phyloP scores from a whole-genome alignment of 2,888 invertebrate genomes.

The Mythimna pallens region DNA sequence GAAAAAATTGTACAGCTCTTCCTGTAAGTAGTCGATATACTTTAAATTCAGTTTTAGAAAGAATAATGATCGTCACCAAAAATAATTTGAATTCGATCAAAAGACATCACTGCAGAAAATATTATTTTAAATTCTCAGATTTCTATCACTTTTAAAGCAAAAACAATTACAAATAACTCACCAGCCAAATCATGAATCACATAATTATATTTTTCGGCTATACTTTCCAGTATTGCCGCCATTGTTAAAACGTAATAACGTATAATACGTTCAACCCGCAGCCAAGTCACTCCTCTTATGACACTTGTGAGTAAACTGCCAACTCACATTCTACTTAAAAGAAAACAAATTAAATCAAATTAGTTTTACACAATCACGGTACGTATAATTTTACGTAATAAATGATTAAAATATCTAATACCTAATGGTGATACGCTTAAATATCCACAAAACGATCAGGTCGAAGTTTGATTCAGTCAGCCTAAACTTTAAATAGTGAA shows the following conservation, averaged over 20 bases:
- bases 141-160: not conserved
- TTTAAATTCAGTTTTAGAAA: not conserved
- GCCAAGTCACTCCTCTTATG: not conserved
- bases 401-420: not conserved
- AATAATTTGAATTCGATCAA: no score
- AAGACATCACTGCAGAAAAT: not conserved
- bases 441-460: not conserved
- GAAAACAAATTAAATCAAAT: conserved; percentile 19
- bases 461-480: not conserved
- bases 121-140: not conserved
- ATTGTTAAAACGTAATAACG: conserved; percentile 47
- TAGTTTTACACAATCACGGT: not conserved
- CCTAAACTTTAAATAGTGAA: conserved; percentile 12
- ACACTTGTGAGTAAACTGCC: conserved; percentile 14
- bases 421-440: conserved; percentile 25
- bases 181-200: conserved; percentile 69
- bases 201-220: conserved; percentile 66
- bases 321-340: conserved; percentile 21
- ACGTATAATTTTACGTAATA: not conserved
- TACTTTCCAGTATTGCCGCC: conserved; percentile 55
- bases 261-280: not conserved
- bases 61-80: no score
- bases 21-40: not conserved
- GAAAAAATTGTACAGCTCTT: not conserved
- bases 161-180: conserved; percentile 52